phyloP scores from a whole-genome alignment of 2,113 vertebrate species.

The Plectropomus leopardus region DNA sequence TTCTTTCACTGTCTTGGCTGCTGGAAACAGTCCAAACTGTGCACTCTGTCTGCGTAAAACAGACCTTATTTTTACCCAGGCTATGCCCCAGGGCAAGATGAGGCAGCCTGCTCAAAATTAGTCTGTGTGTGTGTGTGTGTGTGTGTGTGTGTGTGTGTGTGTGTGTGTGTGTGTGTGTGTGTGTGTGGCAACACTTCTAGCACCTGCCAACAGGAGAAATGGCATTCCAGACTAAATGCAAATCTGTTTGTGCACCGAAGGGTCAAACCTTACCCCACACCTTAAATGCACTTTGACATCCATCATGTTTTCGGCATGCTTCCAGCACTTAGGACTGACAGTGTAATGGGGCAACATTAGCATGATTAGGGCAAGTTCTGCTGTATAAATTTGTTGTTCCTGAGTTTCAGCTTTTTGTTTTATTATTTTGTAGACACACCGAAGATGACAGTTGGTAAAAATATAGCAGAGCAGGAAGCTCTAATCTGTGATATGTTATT shows the following conservation, averaged over 20 bases:
- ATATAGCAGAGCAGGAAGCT: slow-evolving; percentile 6
- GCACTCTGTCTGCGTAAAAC: slow-evolving; percentile 14
- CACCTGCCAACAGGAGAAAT: slow-evolving; percentile 34
- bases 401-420: slow-evolving; percentile 11
- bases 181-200: slow-evolving; percentile 27
- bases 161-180: slow-evolving; percentile 54
- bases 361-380: slow-evolving; percentile 7
- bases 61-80: slow-evolving; percentile 55
- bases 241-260: slow-evolving; percentile 67
- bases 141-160: slow-evolving; percentile 4
- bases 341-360: slow-evolving; percentile 25
- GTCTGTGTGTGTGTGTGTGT: slow-evolving; percentile 54
- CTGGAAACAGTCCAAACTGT: slow-evolving; percentile 37
- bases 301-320: slow-evolving; percentile 52
- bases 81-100: slow-evolving; percentile 53
- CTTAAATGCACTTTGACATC: slow-evolving; percentile 84
- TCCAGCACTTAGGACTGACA: slow-evolving; percentile 31
- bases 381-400: slow-evolving; percentile 10
- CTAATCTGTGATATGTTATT: slow-evolving; percentile 23
- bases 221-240: slow-evolving; percentile 69
- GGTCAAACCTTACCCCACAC: slow-evolving; percentile 75
- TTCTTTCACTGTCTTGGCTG: slow-evolving; percentile 11
- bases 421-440: slow-evolving; percentile 11
- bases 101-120: slow-evolving; percentile 67
- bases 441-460: slow-evolving; percentile 14